Base-by-base conservation (phyloP, 2,888 invertebrate species). In the Mesorhabditis sp. region DNA sequence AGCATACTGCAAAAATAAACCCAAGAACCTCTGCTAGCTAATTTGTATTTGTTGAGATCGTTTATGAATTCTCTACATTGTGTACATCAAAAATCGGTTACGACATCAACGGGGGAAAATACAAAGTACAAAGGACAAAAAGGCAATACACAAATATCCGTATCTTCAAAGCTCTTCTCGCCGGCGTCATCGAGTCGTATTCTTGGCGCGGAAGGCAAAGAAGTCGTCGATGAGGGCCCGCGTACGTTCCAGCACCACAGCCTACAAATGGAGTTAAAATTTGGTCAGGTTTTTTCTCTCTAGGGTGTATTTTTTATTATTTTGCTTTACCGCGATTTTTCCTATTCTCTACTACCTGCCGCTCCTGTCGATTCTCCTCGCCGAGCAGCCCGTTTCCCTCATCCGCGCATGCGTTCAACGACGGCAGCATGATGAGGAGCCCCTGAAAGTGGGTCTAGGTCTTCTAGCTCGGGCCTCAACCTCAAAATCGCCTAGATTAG, bases 331-430 rank as follows among this genome's bases (percentile, higher is more conserved):
- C 58, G 7, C n/a, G 58, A n/a, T n/a, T 50, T 50, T 50, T n/a
- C 7, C 58, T 10, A 13, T 10, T 50, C 58, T 50, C 58, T 13
- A 10, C 2, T n/a, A 50, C 58, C 58, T 50, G 58, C n/a, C 58
- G 7, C 58, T 50, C 58, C 58, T 13, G n/a, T 13, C 58, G 58
- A 50, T 50, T 50, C n/a, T 50, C 58, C 58, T 50, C 58, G 7
- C 58, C 58, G n/a, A 50, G 58, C 58, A 50, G n/a, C 58, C 58
- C 58, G 58, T 50, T 50, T 2, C 58, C 58, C 58, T 50, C 58
- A 50, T 50, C 58, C 1, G 58, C 58, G n/a, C 58, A 50, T n/a
- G 58, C 58, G n/a, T 50, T 50, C n/a, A 50, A 50, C 58, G 58
- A 50, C 7, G 58, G 58, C 58, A 50, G n/a, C 58, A 50, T 50